Conservation (phyloP, 2,113 vertebrate species). For the Elephantulus edwardii region DNA sequence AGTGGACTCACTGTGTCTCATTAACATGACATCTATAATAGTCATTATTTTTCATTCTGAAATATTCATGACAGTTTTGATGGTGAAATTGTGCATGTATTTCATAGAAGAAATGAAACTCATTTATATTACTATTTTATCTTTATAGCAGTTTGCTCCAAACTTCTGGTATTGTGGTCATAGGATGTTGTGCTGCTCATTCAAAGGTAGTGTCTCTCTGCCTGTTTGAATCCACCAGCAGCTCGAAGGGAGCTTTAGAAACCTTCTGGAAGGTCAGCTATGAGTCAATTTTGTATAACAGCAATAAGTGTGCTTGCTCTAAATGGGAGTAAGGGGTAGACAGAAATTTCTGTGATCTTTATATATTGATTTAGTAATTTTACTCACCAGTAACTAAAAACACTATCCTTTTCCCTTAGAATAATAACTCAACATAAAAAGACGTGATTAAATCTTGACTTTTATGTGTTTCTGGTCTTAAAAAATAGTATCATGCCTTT, state of each 20-base stretch:
- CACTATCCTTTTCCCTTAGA: neutral
- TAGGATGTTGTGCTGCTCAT: too few relatives aligned
- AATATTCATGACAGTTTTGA: neutral
- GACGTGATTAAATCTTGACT: neutral
- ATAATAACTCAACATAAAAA: neutral
- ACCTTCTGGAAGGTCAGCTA: too few relatives aligned
- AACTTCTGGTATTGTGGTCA: too few relatives aligned
- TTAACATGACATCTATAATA: neutral
- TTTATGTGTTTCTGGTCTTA: neutral
- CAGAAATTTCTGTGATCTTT: neutral
- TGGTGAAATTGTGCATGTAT: neutral
- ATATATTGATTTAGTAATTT: conserved; percentile 1
- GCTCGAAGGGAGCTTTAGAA: too few relatives aligned
- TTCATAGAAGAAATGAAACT: neutral
- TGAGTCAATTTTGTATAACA: too few relatives aligned
- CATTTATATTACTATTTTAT: neutral
- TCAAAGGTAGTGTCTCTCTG: too few relatives aligned
- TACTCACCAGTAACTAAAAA: neutral
- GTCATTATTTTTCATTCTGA: neutral
- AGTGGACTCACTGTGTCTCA: neutral
- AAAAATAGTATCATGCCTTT: neutral
- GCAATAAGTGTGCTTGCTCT: too few relatives aligned
- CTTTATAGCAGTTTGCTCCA: too few relatives aligned
- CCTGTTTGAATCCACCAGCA: too few relatives aligned
- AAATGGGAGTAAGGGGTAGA: too few relatives aligned